phyloP scores from a whole-genome alignment of 2,888 invertebrate species.

The Sabatieria punctata region DNA sequence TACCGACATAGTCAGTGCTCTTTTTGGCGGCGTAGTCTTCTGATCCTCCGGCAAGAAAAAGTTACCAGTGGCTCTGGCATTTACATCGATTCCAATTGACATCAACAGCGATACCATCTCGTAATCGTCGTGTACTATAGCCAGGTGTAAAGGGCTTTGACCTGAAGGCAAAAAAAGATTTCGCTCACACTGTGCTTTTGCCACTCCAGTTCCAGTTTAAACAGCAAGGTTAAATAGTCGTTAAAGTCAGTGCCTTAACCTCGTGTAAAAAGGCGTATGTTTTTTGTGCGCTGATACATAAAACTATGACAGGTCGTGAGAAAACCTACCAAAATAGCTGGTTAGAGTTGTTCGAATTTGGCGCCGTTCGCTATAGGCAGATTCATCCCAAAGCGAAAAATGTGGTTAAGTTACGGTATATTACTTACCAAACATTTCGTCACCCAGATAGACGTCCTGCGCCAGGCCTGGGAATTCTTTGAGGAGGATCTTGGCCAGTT shows the following conservation, averaged over 20 bases:
- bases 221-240: too few relatives aligned
- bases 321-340: too few relatives aligned
- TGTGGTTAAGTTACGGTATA: constrained; percentile 47
- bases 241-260: too few relatives aligned
- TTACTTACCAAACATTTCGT: constrained; percentile 69
- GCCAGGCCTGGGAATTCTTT: constrained; percentile 77
- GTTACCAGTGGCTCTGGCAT: constrained; percentile 76
- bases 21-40: constrained; percentile 56
- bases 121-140: constrained; percentile 88
- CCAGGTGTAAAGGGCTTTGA: constrained; percentile 80
- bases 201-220: too few relatives aligned
- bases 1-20: constrained; percentile 69
- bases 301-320: too few relatives aligned
- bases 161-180: constrained; percentile 42
- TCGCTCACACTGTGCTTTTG: too few relatives aligned
- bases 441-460: constrained; percentile 85
- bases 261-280: too few relatives aligned
- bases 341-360: too few relatives aligned
- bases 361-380: too few relatives aligned
- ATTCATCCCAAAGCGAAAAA: too few relatives aligned
- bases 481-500: constrained; percentile 68
- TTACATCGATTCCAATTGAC: constrained; percentile 70
- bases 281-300: too few relatives aligned
- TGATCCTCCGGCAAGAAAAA: constrained; percentile 91
- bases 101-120: constrained; percentile 81